Base-by-base conservation (phyloP, 2,888 invertebrate species). In the Yponomeuta evonymella region DNA sequence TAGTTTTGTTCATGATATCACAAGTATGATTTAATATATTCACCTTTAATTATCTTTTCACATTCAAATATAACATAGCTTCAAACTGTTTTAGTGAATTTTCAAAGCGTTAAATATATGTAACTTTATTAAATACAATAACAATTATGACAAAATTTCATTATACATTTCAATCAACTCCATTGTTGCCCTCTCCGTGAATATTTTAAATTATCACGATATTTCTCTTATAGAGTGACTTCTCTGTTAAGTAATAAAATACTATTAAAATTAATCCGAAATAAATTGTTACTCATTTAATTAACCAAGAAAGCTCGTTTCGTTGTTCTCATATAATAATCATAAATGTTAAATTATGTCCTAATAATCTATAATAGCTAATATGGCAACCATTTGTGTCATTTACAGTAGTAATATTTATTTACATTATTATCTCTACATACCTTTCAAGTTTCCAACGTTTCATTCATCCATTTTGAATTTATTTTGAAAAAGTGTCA, bases 361-460 rank as follows among this genome's bases (percentile, higher is more conserved):
- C 8, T 43, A 30, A 58, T 29, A 70, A 51, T 8, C 70, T 70
- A 70, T 48, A 48, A 30, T 78, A 81, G 76, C 75, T 75, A 75
- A 71, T 74, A 75, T 75, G 75, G 75, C 75, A 75, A 74, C 75
- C 72, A 74, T 73, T 72, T 72, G 72, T 74, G 73, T 74, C 51
- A 58, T 58, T 12, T 58, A 58, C 51, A 58, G 51, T 58, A 12
- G 51, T 69, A 70, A 71, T 71, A 72, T 72, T 71, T 73, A 70
- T 67, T 71, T 69, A 69, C 72, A 72, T 30, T 4, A 65, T 30
- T 30, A 30, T 11, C 33, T 33, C 33, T 33, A 33, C 33, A 33
- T 33, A 33, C 5, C 33, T 33, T 33, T 5, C 62, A 33, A 51
- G 6, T 62, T 62, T 70, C 33, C 70, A 70, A 70, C 48, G 63